phyloP scores from a whole-genome alignment of 2,797 vertebrate genomes.

The Neosilurus hyrtlii region DNA sequence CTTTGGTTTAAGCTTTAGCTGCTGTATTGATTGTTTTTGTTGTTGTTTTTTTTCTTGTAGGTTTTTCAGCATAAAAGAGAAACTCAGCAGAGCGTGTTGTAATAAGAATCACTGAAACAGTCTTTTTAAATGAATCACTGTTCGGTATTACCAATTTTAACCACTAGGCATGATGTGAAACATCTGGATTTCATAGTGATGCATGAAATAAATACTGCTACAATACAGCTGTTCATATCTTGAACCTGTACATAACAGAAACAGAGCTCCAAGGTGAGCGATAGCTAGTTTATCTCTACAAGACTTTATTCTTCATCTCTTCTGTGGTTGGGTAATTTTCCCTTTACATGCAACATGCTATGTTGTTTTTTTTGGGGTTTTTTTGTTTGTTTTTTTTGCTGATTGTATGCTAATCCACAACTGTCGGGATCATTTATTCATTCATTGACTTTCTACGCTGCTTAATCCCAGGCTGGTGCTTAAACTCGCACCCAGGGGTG shows the following conservation, averaged over 20 bases:
- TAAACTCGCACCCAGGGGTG: too few relatives aligned
- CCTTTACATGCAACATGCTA: not conserved
- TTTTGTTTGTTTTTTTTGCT: not conserved
- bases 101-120: slow-evolving; percentile 53
- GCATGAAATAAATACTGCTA: not conserved
- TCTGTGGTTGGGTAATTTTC: not conserved
- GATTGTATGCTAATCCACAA: not conserved
- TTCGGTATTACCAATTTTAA: not conserved
- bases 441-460: too few relatives aligned
- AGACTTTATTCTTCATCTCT: not conserved
- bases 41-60: slow-evolving; percentile 58
- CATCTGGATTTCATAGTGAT: not conserved
- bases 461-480: too few relatives aligned
- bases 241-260: not conserved
- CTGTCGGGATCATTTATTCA: not conserved
- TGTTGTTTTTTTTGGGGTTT: too few relatives aligned
- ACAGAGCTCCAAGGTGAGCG: not conserved
- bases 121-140: not conserved
- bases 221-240: not conserved
- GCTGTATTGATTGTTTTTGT: not conserved
- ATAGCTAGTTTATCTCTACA: not conserved
- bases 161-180: not conserved
- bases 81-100: slow-evolving; percentile 61
- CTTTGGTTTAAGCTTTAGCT: not conserved
- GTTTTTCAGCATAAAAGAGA: slow-evolving; percentile 64